A percentile compares a stretch with the other conserved stretches of the same genome.
Evolutionary conservation across 2,888 invertebrate species (phyloP).

Genomic region (Drosophila suboccidentalis): DNA sequence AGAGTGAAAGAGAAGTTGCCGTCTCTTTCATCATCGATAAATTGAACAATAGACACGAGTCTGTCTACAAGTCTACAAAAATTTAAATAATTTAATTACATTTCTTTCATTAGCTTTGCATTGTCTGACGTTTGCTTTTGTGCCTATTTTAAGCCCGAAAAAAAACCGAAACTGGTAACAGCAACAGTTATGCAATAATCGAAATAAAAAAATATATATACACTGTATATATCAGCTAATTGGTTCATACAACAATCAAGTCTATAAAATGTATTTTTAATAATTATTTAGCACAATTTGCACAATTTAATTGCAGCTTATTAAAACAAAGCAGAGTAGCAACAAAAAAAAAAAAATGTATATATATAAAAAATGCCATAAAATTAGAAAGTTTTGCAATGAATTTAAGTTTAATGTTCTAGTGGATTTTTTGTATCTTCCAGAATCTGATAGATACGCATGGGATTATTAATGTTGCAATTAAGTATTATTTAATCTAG

Average conservation of each 20-base stretch:
- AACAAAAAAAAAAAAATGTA: not conserved
- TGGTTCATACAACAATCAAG: slow-evolving; percentile 1
- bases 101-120: slow-evolving; percentile 41
- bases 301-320: slow-evolving; percentile 34
- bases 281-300: slow-evolving; percentile 40
- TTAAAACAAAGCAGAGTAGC: slow-evolving; percentile 11
- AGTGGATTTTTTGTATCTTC: not conserved
- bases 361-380: not conserved
- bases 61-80: too few relatives aligned
- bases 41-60: slow-evolving; percentile 32
- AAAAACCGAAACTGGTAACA: slow-evolving; percentile 5
- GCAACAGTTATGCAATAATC: slow-evolving; percentile 37
- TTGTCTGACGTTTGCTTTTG: slow-evolving; percentile 12
- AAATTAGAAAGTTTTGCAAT: slow-evolving; percentile 27
- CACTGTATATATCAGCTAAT: not conserved
- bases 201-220: not conserved
- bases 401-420: slow-evolving; percentile 2
- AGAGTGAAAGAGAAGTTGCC: not conserved
- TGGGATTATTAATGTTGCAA: slow-evolving; percentile 21
- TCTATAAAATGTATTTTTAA: not conserved
- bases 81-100: slow-evolving; percentile 70
- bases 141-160: slow-evolving; percentile 40
- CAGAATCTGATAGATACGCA: not conserved
- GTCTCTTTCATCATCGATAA: slow-evolving; percentile 14
- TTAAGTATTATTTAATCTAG: slow-evolving; percentile 48